phyloP scores from a whole-genome alignment of 2,888 invertebrate genomes.

The Spatulosminthurus flaviceps region DNA sequence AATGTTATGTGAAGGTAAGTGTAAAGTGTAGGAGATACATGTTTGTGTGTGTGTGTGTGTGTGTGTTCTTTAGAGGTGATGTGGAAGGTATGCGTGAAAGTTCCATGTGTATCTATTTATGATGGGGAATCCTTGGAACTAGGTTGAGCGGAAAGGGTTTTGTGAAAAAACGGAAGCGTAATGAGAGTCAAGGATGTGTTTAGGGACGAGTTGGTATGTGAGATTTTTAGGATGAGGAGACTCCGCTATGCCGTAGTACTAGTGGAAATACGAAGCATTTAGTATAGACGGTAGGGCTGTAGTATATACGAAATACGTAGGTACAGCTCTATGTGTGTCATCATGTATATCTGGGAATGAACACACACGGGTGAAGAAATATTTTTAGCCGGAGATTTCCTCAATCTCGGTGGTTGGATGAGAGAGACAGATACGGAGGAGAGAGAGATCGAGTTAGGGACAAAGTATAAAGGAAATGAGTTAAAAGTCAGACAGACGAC shows the following conservation, averaged over 20 bases:
- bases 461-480: not conserved
- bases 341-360: not conserved
- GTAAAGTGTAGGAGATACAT: too few relatives aligned
- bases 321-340: too few relatives aligned
- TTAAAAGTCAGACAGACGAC: slow-evolving; percentile 11
- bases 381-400: slow-evolving; percentile 24
- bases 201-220: not conserved
- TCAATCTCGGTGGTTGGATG: not conserved
- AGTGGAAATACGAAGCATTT: too few relatives aligned
- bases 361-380: slow-evolving; percentile 32
- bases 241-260: too few relatives aligned
- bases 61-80: too few relatives aligned
- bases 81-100: too few relatives aligned
- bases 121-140: not conserved
- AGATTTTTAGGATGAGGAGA: too few relatives aligned
- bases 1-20: too few relatives aligned
- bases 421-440: not conserved
- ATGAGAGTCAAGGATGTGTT: slow-evolving; percentile 18
- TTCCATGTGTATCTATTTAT: too few relatives aligned
- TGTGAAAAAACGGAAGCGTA: slow-evolving; percentile 1
- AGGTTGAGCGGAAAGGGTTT: not conserved
- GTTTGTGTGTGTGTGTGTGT: too few relatives aligned
- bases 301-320: too few relatives aligned
- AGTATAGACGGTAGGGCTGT: too few relatives aligned
- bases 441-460: slow-evolving; percentile 12